These are phyloP conservation scores for Dicerorhinus sumatrensis DNA, from an alignment of 2,113 vertebrate genomes.

Conservation along the genomic window DNA sequence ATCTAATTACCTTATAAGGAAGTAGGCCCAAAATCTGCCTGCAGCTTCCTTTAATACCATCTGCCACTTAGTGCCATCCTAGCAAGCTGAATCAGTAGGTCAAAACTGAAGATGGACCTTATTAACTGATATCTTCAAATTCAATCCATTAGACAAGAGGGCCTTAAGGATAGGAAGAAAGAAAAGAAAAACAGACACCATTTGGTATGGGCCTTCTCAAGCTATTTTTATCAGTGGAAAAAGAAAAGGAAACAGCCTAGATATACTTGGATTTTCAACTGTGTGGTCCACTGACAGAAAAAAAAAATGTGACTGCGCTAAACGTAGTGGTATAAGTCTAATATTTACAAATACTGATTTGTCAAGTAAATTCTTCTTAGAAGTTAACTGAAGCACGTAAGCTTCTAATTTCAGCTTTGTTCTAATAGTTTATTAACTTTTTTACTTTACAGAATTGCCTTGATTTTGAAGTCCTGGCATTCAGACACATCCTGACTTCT, in stretches of 20 bases:
- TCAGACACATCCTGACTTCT: constrained; percentile 82
- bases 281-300: not conserved
- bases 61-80: not conserved
- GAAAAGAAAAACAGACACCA: not conserved
- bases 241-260: not conserved
- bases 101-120: not conserved
- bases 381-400: not conserved
- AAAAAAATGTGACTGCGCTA: not conserved
- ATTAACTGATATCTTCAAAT: not conserved
- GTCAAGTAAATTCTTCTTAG: not conserved
- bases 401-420: constrained; percentile 35
- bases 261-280: not conserved
- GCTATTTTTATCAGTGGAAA: not conserved
- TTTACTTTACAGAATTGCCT: constrained; percentile 87
- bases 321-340: not conserved
- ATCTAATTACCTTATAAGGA: not conserved
- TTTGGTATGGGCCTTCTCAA: not conserved
- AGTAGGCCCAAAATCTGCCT: not conserved
- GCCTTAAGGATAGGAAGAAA: not conserved
- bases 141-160: not conserved
- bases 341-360: not conserved
- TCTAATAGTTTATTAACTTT: constrained; percentile 61
- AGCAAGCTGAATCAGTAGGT: not conserved
- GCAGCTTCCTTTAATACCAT: not conserved
- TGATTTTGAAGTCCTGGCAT: constrained; percentile 90